These are phyloP conservation scores for Channa maculata DNA, from an alignment of 2,113 vertebrate genomes.

Conservation along the genomic window DNA sequence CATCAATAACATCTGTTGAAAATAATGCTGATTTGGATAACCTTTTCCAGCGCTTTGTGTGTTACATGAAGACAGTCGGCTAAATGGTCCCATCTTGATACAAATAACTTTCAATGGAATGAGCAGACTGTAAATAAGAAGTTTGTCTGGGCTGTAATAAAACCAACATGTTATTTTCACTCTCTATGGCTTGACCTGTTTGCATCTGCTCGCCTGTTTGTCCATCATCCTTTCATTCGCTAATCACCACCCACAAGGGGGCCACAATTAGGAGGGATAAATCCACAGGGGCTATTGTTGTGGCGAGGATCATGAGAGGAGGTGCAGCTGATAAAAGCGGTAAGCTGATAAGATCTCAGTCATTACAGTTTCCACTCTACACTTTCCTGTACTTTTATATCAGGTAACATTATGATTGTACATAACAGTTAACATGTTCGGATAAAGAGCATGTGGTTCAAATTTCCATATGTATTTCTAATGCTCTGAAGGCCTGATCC, in stretches of 20 bases:
- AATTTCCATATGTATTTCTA: constrained; percentile 32
- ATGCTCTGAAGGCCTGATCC: constrained; percentile 89
- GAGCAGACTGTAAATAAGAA: constrained; percentile 27
- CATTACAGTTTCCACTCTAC: background rate
- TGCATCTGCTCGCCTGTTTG: constrained; percentile 19
- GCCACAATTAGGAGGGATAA: constrained; percentile 92
- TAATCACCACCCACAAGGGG: constrained; percentile 78
- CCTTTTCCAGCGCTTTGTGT: constrained; percentile 59
- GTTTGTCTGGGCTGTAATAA: constrained; percentile 44
- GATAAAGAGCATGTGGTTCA: background rate
- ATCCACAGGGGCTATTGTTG: constrained; percentile 87
- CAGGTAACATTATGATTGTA: background rate
- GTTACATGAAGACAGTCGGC: constrained; percentile 57
- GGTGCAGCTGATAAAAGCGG: constrained; percentile 93
- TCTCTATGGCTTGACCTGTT: constrained; percentile 13
- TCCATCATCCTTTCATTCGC: constrained; percentile 14
- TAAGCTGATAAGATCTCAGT: constrained; percentile 56
- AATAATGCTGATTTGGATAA: constrained; percentile 70
- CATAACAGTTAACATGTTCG: background rate
- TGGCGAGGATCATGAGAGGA: constrained; percentile 93
- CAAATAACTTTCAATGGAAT: constrained; percentile 38
- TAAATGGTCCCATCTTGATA: constrained; percentile 45
- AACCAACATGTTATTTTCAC: constrained; percentile 38
- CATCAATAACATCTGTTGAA: constrained; percentile 73
- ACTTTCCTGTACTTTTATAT: background rate